Evolutionary conservation across 2,113 vertebrate genomes (phyloP).

Genomic region (Melanostigma gelatinosum): DNA sequence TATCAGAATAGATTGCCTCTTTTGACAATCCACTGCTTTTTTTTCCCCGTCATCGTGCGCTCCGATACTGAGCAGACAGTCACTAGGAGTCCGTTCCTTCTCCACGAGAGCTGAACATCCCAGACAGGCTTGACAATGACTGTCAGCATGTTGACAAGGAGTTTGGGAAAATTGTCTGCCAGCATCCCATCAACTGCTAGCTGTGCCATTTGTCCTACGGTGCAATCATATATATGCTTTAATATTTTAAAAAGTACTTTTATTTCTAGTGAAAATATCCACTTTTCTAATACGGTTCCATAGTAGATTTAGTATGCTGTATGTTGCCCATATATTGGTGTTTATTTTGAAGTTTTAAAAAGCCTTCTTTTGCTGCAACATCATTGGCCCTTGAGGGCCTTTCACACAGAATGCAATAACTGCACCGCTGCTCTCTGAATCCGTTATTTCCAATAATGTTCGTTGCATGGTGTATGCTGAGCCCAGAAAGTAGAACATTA

Average conservation of each 20-base stretch:
- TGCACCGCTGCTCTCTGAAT: too few species aligned
- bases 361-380: not conserved
- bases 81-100: slow-evolving; percentile 48
- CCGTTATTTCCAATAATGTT: too few species aligned
- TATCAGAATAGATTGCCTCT: slow-evolving; percentile 58
- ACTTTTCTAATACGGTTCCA: not conserved
- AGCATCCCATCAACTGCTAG: slow-evolving; percentile 37
- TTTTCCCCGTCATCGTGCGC: not conserved
- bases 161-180: slow-evolving; percentile 49
- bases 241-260: not conserved
- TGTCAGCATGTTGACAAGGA: slow-evolving; percentile 32
- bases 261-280: slow-evolving; percentile 9
- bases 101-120: slow-evolving; percentile 41
- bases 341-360: not conserved
- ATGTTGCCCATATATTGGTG: not conserved
- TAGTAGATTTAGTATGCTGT: not conserved
- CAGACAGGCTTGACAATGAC: slow-evolving; percentile 49
- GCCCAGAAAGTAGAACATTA: slow-evolving; percentile 21
- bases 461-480: too few species aligned
- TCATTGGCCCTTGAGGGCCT: not conserved
- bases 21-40: slow-evolving; percentile 51
- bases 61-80: slow-evolving; percentile 51
- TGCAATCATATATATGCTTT: slow-evolving; percentile 3
- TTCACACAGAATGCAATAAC: too few species aligned
- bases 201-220: slow-evolving; percentile 19